A percentile compares a stretch with the other conserved stretches of the same genome.
These are phyloP conservation scores for Babyrousa celebensis DNA, from an alignment of 2,797 vertebrate species.

Conservation along the genomic window DNA sequence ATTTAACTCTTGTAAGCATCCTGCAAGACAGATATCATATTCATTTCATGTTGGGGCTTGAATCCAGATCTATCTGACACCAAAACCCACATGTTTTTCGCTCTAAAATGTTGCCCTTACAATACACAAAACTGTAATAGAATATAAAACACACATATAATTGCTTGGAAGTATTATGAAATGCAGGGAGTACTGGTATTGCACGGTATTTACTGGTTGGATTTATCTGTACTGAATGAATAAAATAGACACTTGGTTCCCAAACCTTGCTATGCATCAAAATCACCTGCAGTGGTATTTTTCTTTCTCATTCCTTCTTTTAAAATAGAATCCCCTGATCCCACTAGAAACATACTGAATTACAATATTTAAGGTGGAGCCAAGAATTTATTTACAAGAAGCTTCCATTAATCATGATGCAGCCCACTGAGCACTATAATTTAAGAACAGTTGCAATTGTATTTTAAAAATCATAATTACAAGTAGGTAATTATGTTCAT, in stretches of 20 bases:
- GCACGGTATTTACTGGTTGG: not conserved
- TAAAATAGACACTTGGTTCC: not conserved
- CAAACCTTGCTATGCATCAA: not conserved
- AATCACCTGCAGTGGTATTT: not conserved
- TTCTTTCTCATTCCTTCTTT: slow-evolving; percentile 36
- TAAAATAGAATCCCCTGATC: not conserved
- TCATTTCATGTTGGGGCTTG: not conserved
- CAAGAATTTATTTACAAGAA: not conserved
- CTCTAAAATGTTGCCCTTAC: not conserved
- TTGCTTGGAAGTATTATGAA: not conserved
- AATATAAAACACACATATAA: not conserved
- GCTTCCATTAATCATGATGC: not conserved
- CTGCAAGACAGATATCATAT: not conserved
- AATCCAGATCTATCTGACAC: not conserved
- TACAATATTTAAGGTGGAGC: not conserved
- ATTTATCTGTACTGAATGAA: slow-evolving; percentile 11
- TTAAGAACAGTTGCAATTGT: not conserved
- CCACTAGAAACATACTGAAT: not conserved
- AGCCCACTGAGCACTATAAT: not conserved
- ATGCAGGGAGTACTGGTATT: not conserved
- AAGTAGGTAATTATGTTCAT: not conserved
- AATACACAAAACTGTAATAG: not conserved
- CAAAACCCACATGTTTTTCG: not conserved
- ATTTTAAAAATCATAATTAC: slow-evolving; percentile 17
- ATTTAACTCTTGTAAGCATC: not conserved